These are phyloP conservation scores for Bombus superbus DNA, from an alignment of 1,140 invertebrate species.

Conservation along the genomic window DNA sequence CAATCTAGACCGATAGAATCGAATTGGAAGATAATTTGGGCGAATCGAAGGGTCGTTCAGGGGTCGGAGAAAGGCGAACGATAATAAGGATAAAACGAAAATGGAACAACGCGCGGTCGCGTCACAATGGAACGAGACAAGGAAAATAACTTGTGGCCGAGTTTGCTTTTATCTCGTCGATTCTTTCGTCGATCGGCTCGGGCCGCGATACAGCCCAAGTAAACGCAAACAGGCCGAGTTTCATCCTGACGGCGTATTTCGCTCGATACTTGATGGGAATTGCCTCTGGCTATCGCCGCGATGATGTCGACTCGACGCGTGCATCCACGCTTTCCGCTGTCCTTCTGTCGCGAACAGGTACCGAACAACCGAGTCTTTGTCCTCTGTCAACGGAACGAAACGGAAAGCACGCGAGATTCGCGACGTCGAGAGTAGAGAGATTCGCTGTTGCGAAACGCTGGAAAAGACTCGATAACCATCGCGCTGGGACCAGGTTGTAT, in stretches of 20 bases:
- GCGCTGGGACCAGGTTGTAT: not conserved
- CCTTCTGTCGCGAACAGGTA: not conserved
- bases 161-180: no score
- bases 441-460: not conserved
- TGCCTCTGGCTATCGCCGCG: conserved; percentile 59
- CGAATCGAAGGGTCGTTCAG: not conserved
- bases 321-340: not conserved
- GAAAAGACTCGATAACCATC: not conserved
- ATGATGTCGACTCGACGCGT: conserved; percentile 7
- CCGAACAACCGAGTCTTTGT: not conserved
- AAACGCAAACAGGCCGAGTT: conserved; percentile 55
- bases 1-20: not conserved
- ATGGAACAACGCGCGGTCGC: not conserved
- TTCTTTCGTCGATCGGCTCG: conserved; percentile 21
- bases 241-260: conserved; percentile 20
- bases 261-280: conserved; percentile 51
- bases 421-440: no score
- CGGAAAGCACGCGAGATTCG: conserved; percentile 1
- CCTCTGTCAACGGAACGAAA: not conserved
- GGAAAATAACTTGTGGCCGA: conserved; percentile 45
- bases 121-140: not conserved
- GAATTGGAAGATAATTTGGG: no score
- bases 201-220: conserved; percentile 18
- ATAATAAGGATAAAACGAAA: not conserved
- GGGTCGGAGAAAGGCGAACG: not conserved